Conservation (phyloP, 2,113 vertebrate genomes). For the Corynorhinus townsendii region DNA sequence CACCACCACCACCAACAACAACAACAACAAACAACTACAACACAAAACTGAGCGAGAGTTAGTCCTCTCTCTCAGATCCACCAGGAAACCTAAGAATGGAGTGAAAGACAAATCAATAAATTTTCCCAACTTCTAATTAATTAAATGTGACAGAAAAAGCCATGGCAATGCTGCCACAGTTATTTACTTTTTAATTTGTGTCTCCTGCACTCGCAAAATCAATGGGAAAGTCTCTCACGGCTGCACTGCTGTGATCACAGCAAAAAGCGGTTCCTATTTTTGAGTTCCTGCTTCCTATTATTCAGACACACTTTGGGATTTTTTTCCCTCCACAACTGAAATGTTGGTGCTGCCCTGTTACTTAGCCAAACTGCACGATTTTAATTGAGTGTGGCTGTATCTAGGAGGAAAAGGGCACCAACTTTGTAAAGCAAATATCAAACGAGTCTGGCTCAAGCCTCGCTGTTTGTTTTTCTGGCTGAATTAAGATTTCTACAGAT, state of each 20-base stretch:
- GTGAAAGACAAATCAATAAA: neutral
- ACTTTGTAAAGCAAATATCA: neutral
- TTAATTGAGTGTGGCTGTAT: constrained; percentile 11
- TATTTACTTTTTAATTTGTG: constrained; percentile 40
- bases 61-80: neutral
- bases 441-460: neutral
- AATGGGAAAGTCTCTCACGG: neutral
- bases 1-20: no score
- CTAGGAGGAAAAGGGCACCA: neutral
- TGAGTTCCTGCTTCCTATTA: constrained; percentile 26
- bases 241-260: constrained; percentile 21
- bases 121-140: neutral
- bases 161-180: neutral
- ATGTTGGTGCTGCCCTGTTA: neutral
- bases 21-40: no score
- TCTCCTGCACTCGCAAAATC: neutral
- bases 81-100: constrained; percentile 13
- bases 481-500: neutral
- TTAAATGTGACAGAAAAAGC: constrained; percentile 26
- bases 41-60: neutral
- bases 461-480: neutral
- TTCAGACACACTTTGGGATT: constrained; percentile 1
- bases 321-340: neutral
- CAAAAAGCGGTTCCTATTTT: constrained; percentile 40
- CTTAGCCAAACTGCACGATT: neutral